Evolutionary conservation across 2,113 vertebrate species (phyloP).

Genomic region (Puma concolor): DNA sequence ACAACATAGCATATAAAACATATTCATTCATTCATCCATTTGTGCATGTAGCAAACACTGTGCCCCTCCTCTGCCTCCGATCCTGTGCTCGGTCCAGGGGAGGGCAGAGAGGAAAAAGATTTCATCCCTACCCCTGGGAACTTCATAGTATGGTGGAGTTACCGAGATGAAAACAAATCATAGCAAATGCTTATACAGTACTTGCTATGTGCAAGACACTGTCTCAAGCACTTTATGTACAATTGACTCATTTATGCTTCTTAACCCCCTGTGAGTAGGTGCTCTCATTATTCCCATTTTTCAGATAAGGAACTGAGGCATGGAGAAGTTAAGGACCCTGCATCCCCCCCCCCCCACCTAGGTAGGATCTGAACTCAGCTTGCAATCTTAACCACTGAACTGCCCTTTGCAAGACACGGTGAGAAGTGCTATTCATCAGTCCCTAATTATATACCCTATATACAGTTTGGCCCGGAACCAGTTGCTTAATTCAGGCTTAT

Average conservation of each 20-base stretch:
- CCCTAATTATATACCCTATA: not conserved
- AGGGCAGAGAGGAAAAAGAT: not conserved
- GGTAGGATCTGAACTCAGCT: not conserved
- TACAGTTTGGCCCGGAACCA: not conserved
- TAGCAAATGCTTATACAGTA: not conserved
- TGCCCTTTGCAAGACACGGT: not conserved
- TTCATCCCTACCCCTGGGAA: not conserved
- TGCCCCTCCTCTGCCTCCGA: not conserved
- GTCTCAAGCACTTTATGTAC: not conserved
- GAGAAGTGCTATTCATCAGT: not conserved
- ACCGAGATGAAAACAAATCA: not conserved
- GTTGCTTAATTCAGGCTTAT: not conserved
- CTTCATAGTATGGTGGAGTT: not conserved
- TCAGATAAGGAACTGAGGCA: slow-evolving; percentile 13
- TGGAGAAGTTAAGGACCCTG: not conserved
- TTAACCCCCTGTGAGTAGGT: not conserved
- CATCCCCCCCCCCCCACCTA: not conserved
- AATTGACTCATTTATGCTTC: not conserved
- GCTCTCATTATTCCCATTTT: not conserved
- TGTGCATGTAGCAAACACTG: not conserved
- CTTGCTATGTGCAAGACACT: not conserved
- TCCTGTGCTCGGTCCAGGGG: not conserved
- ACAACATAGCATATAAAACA: not conserved
- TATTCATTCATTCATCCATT: not conserved
- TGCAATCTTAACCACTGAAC: not conserved